Evolutionary conservation across 2,888 invertebrate species (phyloP), one percentile per base, ranked within the genome.

Genomic region (Dione vanillae): DNA sequence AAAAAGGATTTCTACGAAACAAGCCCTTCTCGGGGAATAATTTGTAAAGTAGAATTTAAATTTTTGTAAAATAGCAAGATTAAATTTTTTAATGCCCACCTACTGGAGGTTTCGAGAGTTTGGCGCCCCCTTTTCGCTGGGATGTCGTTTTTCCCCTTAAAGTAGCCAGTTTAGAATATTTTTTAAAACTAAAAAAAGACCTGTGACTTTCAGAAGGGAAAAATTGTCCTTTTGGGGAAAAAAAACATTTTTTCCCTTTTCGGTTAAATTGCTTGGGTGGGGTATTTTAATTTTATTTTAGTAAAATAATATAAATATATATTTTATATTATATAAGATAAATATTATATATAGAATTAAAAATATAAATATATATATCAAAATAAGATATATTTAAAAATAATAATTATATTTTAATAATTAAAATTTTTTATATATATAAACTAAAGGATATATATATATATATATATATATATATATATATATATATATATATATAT

Each of bases 1-100:
- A 61, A 45, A 59, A 61, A n/a, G 7, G n/a, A 10, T 27, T 45
- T 45, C 41, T 59, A n/a, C 59, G 43, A 27, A 61, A 61, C 43
- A 61, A n/a, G 27, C 3, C 43, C 27, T 16, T 61, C 43, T n/a
- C 61, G 7, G 27, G 27, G 27, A 45, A 61, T 61, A 61, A 20
- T 45, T 8, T 6, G 43, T 43, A 37, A 27, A 61, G 16, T 61
- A 7, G 61, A 61, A 43, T 61, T 61, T 61, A 45, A 61, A 59
- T 59, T 59, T 43, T 43, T 7, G 6, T 54, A 54, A 54, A 54
- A 54, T 54, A 10, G 54, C 43, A 27, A 45, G 61, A 61, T 61
- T 43, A 61, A 43, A 27, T 59, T 12, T 20, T 11, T 27, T 43
- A 61, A 27, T 61, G 61, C 61, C 61, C 45, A n/a, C 59, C 43